phyloP scores from a whole-genome alignment of 2,888 invertebrate genomes.

The Tupiocoris notatus region DNA sequence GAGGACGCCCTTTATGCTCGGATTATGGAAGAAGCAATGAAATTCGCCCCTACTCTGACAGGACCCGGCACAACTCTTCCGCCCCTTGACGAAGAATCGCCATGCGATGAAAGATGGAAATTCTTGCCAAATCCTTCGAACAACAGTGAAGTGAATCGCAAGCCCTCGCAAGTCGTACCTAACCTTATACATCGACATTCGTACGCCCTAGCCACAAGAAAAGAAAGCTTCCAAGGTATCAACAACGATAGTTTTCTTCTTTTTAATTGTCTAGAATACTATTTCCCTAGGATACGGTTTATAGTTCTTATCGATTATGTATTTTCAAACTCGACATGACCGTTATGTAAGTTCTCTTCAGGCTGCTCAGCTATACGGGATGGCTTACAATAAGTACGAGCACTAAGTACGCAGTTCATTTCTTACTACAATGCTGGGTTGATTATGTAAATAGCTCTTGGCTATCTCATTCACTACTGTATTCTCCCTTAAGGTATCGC shows the following conservation, averaged over 20 bases:
- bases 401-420: background rate
- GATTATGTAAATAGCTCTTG: background rate
- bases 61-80: conserved; percentile 48
- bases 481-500: background rate
- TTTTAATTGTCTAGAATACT: no score
- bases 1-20: conserved; percentile 49
- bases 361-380: conserved; percentile 23
- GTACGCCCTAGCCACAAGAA: conserved; percentile 47
- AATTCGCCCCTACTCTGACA: conserved; percentile 49
- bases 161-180: background rate
- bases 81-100: conserved; percentile 46
- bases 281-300: background rate
- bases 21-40: conserved; percentile 51
- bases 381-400: conserved; percentile 7
- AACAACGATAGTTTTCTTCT: background rate
- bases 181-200: conserved; percentile 47
- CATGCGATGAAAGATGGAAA: conserved; percentile 16
- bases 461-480: background rate
- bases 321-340: background rate
- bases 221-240: conserved; percentile 48
- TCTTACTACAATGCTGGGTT: background rate
- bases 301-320: background rate
- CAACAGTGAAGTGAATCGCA: background rate
- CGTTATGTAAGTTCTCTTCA: conserved; percentile 30
- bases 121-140: conserved; percentile 4